Evolutionary conservation across 92 coral and sea anemone species (phyloP).

Genomic region (Porites divaricata): DNA sequence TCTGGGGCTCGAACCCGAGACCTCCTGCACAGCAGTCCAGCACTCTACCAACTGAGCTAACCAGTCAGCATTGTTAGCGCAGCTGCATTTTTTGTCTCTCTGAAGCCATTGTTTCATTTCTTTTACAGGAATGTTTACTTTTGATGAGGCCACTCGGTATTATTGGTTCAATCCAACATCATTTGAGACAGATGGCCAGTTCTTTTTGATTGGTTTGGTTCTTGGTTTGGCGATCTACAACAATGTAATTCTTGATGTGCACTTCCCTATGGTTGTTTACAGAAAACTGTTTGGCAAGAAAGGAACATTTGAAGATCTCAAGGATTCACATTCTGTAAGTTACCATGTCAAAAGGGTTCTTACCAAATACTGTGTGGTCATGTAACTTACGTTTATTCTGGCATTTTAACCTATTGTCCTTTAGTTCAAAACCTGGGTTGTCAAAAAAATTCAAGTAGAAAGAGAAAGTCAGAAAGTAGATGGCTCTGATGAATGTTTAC

Average conservation of each 20-base stretch:
- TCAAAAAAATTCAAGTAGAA: no score
- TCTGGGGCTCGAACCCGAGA: no score
- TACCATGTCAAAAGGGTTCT: not conserved
- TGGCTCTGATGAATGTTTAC: no score
- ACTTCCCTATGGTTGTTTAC: slow-evolving; percentile 98
- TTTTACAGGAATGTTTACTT: slow-evolving; percentile 89
- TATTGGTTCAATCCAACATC: slow-evolving; percentile 98
- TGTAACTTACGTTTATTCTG: no score
- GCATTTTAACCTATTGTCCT: no score
- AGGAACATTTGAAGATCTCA: slow-evolving; percentile 93
- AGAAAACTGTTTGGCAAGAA: slow-evolving; percentile 88
- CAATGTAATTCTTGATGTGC: slow-evolving; percentile 93
- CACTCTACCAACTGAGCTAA: no score
- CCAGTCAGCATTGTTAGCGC: no score
- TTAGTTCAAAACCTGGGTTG: no score
- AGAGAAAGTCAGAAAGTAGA: no score
- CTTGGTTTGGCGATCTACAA: slow-evolving; percentile 98
- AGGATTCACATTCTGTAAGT: slow-evolving; percentile 94
- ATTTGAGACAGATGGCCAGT: slow-evolving; percentile 96
- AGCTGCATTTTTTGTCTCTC: not conserved
- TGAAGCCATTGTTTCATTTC: not conserved
- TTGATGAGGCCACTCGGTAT: slow-evolving; percentile 71
- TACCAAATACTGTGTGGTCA: no score
- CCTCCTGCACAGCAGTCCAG: no score
- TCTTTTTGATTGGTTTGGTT: slow-evolving; percentile 91